These are phyloP conservation scores for Perizoma affinitatum DNA, from an alignment of 2,888 invertebrate genomes.

Conservation along the genomic window DNA sequence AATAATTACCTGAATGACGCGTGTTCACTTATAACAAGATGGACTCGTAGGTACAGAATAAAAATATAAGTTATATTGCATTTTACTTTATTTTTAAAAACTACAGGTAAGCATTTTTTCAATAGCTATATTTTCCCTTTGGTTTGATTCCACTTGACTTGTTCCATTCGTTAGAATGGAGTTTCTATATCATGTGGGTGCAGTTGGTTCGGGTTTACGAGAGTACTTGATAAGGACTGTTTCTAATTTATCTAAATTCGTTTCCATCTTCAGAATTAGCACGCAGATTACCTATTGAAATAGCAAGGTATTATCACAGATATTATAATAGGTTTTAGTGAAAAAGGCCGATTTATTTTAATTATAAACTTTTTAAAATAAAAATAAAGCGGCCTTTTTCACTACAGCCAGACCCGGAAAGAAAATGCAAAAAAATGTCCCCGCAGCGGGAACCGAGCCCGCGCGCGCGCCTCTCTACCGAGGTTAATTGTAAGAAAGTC, in stretches of 20 bases:
- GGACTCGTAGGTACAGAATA: constrained; percentile 30
- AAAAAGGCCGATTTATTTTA: too few relatives aligned
- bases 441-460: too few relatives aligned
- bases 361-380: too few relatives aligned
- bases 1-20: constrained; percentile 58
- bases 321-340: too few relatives aligned
- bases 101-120: neutral
- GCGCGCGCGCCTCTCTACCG: too few relatives aligned
- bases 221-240: constrained; percentile 53
- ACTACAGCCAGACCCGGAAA: too few relatives aligned
- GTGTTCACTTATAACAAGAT: constrained; percentile 66
- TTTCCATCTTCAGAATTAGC: constrained; percentile 27
- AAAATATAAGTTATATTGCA: constrained; percentile 25
- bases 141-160: constrained; percentile 3
- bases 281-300: constrained; percentile 33
- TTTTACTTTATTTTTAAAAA: constrained; percentile 55
- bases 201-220: constrained; percentile 51
- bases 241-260: constrained; percentile 44
- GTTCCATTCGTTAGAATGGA: constrained; percentile 2
- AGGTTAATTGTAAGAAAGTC: too few relatives aligned
- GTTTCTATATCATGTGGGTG: constrained; percentile 31
- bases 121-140: constrained; percentile 1
- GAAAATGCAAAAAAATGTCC: too few relatives aligned
- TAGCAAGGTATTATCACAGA: neutral
- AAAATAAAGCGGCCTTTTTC: too few relatives aligned